Conservation (phyloP, 2,113 vertebrate species). For the Antigone vipio region DNA sequence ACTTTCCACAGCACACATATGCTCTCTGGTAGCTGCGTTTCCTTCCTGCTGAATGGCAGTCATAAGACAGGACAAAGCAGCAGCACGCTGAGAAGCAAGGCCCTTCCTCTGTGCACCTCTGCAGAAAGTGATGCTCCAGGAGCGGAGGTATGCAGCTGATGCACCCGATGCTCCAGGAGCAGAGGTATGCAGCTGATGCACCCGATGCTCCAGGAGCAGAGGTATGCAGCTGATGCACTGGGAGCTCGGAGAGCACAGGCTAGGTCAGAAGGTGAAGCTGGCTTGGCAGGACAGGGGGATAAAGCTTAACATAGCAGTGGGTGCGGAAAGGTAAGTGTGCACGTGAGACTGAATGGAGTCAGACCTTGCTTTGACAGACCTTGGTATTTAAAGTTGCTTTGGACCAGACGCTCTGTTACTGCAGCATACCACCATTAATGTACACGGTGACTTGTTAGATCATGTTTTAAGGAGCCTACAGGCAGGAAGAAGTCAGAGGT, state of each 20-base stretch:
- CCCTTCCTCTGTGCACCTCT: background rate
- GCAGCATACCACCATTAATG: background rate
- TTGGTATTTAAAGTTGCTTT: background rate
- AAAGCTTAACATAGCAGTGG: background rate
- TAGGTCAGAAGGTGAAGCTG: background rate
- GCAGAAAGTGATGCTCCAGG: fast-evolving
- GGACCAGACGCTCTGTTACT: background rate
- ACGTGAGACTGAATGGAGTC: background rate
- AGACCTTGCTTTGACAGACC: background rate
- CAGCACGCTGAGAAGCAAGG: background rate
- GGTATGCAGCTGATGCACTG: background rate
- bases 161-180: fast-evolving
- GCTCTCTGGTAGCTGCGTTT: background rate
- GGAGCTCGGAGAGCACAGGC: background rate
- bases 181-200: background rate
- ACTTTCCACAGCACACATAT: background rate
- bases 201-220: fast-evolving
- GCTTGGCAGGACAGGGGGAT: background rate
- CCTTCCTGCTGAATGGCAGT: background rate
- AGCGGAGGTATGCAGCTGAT: background rate
- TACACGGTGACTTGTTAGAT: background rate
- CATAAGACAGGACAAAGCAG: background rate
- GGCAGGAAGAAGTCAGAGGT: background rate
- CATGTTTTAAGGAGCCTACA: background rate
- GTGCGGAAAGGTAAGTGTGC: background rate